Base-by-base conservation (phyloP, 2,888 invertebrate species). In the Panorpa germanica region DNA sequence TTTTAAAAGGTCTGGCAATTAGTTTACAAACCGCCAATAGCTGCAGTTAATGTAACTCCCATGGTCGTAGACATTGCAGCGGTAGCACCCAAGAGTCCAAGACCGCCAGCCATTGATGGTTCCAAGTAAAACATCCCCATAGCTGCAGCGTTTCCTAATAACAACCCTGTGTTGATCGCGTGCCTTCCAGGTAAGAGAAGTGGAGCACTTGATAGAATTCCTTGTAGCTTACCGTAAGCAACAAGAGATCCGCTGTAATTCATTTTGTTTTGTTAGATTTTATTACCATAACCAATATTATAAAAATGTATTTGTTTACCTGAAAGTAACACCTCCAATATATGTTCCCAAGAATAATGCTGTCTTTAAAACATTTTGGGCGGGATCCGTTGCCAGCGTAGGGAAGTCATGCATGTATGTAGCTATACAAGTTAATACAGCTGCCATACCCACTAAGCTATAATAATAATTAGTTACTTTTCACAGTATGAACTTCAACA, bases 251-350 rank as follows among this genome's bases (percentile, higher is more conserved):
- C 88, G 39, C 83, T 85, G 53, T 14, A 48, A 38, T 40, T 15
- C 23, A 26, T 34, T 25, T 31, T 20, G 8, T n/a, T 16, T 24
- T n/a, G 5, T 12, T 8, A 29, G 14, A 18, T 25, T 12, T n/a
- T n/a, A n/a, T n/a, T n/a, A n/a, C 3, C 12, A 28, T 28, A 20
- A 10, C 3, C 9, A 33, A 3, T n/a, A 23, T 19, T 6, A 12
- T 24, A 10, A 12, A 20, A 13, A 11, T 21, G 34, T 26, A 27
- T 20, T 12, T 16, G 39, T 52, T 53, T 49, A 70, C 70, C 78
- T 82, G 57, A 85, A 85, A 4, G 86, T 86, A 29, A 86, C 78
- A 25, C 85, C 86, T 35, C 86, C 86, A 45, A 86, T 86, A 55
- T 75, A 83, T 1, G 85, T 83, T 12, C 86, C 88, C 26, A 88